Base-by-base conservation (phyloP, 2,113 vertebrate genomes). In the Channa argus region DNA sequence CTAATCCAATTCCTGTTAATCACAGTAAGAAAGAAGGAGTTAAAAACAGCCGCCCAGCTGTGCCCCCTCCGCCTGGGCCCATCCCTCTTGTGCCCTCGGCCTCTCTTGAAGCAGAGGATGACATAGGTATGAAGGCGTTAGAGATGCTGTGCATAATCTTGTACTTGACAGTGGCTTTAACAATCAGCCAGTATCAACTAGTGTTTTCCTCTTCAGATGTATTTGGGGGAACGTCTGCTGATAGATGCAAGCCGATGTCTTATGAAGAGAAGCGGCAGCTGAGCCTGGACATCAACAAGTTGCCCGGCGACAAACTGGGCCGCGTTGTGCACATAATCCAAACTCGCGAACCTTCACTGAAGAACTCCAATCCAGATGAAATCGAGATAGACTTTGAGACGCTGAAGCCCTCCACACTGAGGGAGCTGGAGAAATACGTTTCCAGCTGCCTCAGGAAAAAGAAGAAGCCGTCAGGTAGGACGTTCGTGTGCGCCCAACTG, bases 361-460 rank as follows among this genome's bases (percentile, higher is more conserved):
- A 96, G 51, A 96, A 97, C 87, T 97, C 97, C 63, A 98, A 97
- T 77, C 97, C 97, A 0, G 97, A 98, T 0, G 97, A 98, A 90
- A 98, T 98, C 1, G 97, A 98, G 92, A 98, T 98, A 0, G 97
- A 98, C 92, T 98, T 98, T 5, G 96, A 98, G 92, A 96, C 96
- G 0, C 86, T 98, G 45, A 98, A 98, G 77, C 96, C 97, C 0
- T 97, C 97, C 56, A 98, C 97, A 0, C 79, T 98, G 51, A 91
- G 97, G 4, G 97, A 97, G 92, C 90, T 98, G 75, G 96, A 98
- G 85, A 92, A 96, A 47, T 98, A 98, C 1, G 97, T 98, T 10
- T 96, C 95, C 5, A 96, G 93, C 63, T 97, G 96, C 88, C 92
- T 98, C 68, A 92, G 95, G 67, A 97, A 96, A 86, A 97, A 96